Conservation (phyloP, 1,140 invertebrate species). For the Drosophila trapezifrons region DNA sequence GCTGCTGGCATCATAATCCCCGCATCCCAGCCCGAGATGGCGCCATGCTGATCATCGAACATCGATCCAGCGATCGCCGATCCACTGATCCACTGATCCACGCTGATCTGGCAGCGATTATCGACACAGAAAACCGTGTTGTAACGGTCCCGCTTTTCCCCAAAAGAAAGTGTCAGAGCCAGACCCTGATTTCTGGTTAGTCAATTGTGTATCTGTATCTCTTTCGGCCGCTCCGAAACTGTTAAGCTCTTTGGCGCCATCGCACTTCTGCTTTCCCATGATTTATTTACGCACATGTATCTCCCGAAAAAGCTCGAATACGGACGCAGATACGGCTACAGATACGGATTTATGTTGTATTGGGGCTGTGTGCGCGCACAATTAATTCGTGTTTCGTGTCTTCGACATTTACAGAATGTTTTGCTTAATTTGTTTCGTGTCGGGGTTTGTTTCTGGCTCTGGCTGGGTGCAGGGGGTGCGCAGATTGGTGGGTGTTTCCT, state of each 20-base stretch:
- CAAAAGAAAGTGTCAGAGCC: conserved; percentile 70
- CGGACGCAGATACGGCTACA: conserved; percentile 1
- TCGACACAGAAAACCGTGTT: conserved; percentile 50
- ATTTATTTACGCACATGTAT: conserved; percentile 75
- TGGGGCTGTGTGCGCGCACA: conserved; percentile 37
- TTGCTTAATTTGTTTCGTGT: conserved; percentile 78
- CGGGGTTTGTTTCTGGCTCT: conserved; percentile 2
- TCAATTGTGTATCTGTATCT: conserved; percentile 39
- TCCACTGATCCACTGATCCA: conserved; percentile 35
- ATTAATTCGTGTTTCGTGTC: conserved; percentile 72
- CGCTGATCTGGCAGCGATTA: conserved; percentile 51
- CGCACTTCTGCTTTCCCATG: conserved; percentile 55
- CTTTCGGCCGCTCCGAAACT: conserved; percentile 10
- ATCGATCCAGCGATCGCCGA: conserved; percentile 37
- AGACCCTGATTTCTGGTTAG: conserved; percentile 41
- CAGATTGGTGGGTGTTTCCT: conserved; percentile 70
- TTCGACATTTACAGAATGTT: conserved; percentile 82
- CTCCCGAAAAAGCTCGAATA: conserved; percentile 33
- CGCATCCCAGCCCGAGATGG: conserved; percentile 28
- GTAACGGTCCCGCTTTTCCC: conserved; percentile 57
- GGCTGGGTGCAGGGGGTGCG: conserved; percentile 5
- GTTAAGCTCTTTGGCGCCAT: conserved; percentile 74
- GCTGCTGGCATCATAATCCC: conserved; percentile 65
- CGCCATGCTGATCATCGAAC: conserved; percentile 73
- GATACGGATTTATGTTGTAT: conserved; percentile 22